phyloP scores from a whole-genome alignment of 2,888 invertebrate species.

The Hirtodrosophila confusa region DNA sequence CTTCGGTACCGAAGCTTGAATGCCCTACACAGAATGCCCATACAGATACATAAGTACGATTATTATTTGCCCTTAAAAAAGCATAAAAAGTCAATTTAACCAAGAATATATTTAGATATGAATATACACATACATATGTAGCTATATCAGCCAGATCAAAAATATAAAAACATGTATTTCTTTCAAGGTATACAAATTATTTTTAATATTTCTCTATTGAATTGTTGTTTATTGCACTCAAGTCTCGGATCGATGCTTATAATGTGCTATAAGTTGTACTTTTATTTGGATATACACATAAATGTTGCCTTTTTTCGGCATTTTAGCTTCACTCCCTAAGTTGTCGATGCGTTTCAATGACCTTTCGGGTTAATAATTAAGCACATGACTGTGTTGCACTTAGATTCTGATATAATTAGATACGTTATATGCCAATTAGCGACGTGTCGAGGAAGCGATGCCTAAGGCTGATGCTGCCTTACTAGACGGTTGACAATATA shows the following conservation, averaged over 20 bases:
- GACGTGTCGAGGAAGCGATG: slow-evolving; percentile 67
- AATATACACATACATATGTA: no score
- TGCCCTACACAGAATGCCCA: slow-evolving; percentile 5
- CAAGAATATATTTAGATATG: no score
- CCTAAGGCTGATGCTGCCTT: slow-evolving; percentile 44
- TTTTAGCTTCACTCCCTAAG: slow-evolving; percentile 25
- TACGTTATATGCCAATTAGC: slow-evolving; percentile 77
- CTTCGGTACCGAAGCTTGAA: background rate
- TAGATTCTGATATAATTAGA: slow-evolving; percentile 64
- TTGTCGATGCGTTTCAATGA: slow-evolving; percentile 51
- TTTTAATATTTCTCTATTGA: slow-evolving; percentile 6
- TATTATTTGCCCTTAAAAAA: background rate
- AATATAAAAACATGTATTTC: background rate
- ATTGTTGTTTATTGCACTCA: slow-evolving; percentile 19
- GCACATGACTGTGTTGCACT: slow-evolving; percentile 25
- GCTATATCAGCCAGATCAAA: no score
- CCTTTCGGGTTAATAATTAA: slow-evolving; percentile 43
- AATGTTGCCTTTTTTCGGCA: slow-evolving; percentile 24
- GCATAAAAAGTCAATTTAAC: no score
- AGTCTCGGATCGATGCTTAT: slow-evolving; percentile 5
- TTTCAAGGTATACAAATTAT: background rate
- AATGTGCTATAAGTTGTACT: slow-evolving; percentile 13
- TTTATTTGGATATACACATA: slow-evolving; percentile 15
- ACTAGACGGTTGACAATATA: slow-evolving; percentile 47
- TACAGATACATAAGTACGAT: background rate